phyloP scores from a whole-genome alignment of 2,113 vertebrate genomes.

The Capreolus pygargus region DNA sequence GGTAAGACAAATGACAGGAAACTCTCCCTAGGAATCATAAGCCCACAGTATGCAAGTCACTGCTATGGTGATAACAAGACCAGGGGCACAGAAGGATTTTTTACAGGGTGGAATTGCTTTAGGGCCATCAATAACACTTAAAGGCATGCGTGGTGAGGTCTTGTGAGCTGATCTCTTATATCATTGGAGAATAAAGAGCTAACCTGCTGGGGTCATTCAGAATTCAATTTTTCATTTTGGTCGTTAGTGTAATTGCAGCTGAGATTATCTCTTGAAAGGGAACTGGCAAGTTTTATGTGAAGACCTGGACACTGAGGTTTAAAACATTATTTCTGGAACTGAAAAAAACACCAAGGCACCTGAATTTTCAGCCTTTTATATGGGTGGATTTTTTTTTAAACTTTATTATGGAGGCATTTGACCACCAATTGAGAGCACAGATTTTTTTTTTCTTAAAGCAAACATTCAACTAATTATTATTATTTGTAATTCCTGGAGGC shows the following conservation, averaged over 20 bases:
- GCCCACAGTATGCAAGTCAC: background rate
- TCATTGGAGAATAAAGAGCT: background rate
- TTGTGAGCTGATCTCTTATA: background rate
- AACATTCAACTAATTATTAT: background rate
- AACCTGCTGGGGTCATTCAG: background rate
- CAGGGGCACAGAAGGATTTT: background rate
- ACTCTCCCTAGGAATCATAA: background rate
- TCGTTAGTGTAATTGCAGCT: background rate
- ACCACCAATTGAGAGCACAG: background rate
- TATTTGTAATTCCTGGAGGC: background rate
- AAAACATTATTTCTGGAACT: background rate
- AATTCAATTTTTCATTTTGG: constrained; percentile 38
- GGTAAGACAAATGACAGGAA: background rate
- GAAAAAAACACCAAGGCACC: background rate
- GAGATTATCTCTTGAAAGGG: background rate
- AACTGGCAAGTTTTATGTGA: background rate
- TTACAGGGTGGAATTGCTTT: background rate
- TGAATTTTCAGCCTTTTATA: background rate
- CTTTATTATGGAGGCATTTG: background rate
- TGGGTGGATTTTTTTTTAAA: background rate
- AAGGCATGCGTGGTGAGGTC: background rate
- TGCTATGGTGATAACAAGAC: background rate
- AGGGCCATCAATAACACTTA: constrained; percentile 20
- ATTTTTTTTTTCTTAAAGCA: background rate
- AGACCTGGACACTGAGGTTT: background rate